Base-by-base conservation (phyloP, 2,797 vertebrate genomes). In the Buphagus erythrorhynchus region DNA sequence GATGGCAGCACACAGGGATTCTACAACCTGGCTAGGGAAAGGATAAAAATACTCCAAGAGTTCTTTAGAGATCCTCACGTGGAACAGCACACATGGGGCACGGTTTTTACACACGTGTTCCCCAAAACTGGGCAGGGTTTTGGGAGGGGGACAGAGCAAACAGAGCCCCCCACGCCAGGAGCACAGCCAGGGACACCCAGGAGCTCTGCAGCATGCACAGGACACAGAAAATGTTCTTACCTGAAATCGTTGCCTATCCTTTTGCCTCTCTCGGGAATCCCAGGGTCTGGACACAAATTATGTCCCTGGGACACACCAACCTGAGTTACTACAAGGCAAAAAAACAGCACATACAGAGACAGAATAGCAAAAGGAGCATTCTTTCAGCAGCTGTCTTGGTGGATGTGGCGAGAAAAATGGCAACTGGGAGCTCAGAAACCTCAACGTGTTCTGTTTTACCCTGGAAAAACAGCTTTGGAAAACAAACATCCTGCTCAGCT, bases 211-310 rank as follows among this genome's bases (percentile, higher is more conserved):
- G 74, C 68, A 94, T 80, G 87, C 74, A 95, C 8, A 84, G n/a
- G 17, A 33, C 24, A 8, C 29, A 5, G 3, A 10, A 26, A 58
- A 78, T 46, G 42, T 21, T 90, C 98, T 99, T 98, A 99, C 99
- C 99, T 99, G 98, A 99, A 99, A 97, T 99, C 99, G 46, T 98
- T 99, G 96, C 99, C 99, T 99, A 99, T 99, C 98, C 99, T 99
- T 99, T 99, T 99, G 90, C 99, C 99, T 97, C 99, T 98, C 97
- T 99, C 99, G 16, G 99, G 99, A 97, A 99, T 99, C 97, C 99
- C 99, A 71, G 99, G 99, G 96, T 99, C 99, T 94, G 99, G 99
- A 98, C 99, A 99, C 99, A 99, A 99, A 98, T 99, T 99, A 98
- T 99, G 99, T 93, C 99, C 99, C 98, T 99, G 99, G 68, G 99